Conservation (phyloP, 2,113 vertebrate genomes). For the Coptodon rendalli region DNA sequence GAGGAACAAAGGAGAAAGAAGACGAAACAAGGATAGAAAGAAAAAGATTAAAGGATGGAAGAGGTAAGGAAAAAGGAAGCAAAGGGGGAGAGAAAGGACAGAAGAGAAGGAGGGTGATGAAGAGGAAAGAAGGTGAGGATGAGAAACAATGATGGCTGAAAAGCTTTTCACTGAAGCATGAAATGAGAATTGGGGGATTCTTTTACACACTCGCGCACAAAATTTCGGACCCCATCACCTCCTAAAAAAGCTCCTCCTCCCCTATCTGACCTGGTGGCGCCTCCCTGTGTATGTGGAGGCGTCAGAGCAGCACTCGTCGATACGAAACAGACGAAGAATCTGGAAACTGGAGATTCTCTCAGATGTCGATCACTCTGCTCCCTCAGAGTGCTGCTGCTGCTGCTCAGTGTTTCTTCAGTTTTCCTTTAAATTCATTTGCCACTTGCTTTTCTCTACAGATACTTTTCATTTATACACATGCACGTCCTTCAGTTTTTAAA, state of each 20-base stretch:
- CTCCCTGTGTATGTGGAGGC: neutral
- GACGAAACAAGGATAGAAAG: neutral
- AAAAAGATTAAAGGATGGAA: neutral
- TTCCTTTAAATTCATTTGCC: neutral
- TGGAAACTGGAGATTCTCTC: neutral
- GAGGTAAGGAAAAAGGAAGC: neutral
- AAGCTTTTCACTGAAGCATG: conserved; percentile 28
- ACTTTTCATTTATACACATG: neutral
- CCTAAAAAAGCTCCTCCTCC: neutral
- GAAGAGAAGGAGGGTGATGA: neutral
- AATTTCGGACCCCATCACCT: neutral
- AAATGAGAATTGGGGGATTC: conserved; percentile 35
- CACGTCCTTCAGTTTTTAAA: neutral
- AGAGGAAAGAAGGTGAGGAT: neutral
- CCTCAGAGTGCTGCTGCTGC: neutral
- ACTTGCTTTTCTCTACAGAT: neutral
- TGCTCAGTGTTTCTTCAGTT: fast-evolving
- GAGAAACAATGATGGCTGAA: neutral
- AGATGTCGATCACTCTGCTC: neutral
- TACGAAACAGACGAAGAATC: neutral
- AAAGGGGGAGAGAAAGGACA: neutral
- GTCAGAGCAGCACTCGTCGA: neutral
- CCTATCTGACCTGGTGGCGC: neutral
- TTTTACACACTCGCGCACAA: neutral
- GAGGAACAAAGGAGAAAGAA: neutral